These are phyloP conservation scores for Parnassius glacialis DNA, from an alignment of 2,888 invertebrate genomes.

Conservation along the genomic window DNA sequence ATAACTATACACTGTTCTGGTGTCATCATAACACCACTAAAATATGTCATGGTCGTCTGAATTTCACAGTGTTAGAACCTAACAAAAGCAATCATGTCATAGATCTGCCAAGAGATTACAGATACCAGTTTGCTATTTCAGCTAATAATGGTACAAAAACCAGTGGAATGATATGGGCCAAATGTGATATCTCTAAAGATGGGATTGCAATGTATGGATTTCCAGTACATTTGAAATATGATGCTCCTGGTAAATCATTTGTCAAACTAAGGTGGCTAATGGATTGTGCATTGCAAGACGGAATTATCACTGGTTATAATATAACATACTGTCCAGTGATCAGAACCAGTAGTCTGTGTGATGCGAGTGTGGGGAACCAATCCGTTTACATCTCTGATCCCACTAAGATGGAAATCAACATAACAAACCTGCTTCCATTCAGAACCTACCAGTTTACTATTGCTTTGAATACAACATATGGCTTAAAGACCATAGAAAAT, in stretches of 20 bases:
- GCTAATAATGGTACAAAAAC: constrained; percentile 85
- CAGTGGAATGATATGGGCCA: constrained; percentile 93
- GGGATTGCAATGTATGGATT: constrained; percentile 79
- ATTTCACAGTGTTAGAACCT: constrained; percentile 60
- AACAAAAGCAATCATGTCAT: constrained; percentile 77
- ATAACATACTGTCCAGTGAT: constrained; percentile 87
- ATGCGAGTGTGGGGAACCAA: constrained; percentile 59
- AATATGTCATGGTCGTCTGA: constrained; percentile 79
- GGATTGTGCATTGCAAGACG: constrained; percentile 87
- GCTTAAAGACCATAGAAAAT: constrained; percentile 63
- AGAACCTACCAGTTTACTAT: constrained; percentile 87
- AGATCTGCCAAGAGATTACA: constrained; percentile 79
- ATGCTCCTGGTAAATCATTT: constrained; percentile 60
- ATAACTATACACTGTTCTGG: constrained; percentile 92
- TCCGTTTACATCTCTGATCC: constrained; percentile 67
- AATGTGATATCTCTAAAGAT: constrained; percentile 81
- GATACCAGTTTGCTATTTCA: constrained; percentile 90
- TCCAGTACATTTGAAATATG: constrained; percentile 59
- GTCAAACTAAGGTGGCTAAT: constrained; percentile 86
- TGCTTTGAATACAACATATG: constrained; percentile 78
- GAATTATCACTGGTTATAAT: constrained; percentile 86
- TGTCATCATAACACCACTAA: constrained; percentile 76
- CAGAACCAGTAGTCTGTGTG: constrained; percentile 78
- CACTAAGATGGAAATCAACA: constrained; percentile 74
- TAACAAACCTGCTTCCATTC: constrained; percentile 86